These are phyloP conservation scores for Nycteola revayana DNA, from an alignment of 2,888 invertebrate genomes.

Conservation along the genomic window DNA sequence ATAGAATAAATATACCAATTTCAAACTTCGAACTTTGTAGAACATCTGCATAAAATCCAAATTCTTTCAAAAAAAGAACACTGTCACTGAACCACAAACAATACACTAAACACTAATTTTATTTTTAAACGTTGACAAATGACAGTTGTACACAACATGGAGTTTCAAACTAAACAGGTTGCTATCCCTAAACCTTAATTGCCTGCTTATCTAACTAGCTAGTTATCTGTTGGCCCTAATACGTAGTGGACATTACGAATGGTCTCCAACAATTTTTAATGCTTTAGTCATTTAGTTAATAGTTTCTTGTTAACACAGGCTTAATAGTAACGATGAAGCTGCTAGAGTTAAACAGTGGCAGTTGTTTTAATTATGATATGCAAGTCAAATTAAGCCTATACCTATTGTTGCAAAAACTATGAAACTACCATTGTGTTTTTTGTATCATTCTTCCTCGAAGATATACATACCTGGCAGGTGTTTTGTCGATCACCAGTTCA, in stretches of 20 bases:
- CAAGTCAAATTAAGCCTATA: too few relatives aligned
- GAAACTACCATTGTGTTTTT: too few relatives aligned
- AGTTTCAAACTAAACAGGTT: slow-evolving; percentile 21
- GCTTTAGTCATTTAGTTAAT: slow-evolving; percentile 20
- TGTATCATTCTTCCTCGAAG: too few relatives aligned
- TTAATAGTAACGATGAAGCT: too few relatives aligned
- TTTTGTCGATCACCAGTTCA: too few relatives aligned
- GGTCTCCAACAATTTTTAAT: slow-evolving; percentile 48
- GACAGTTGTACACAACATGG: slow-evolving; percentile 3
- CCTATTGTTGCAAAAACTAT: too few relatives aligned
- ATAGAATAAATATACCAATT: too few relatives aligned
- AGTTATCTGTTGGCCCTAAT: slow-evolving; percentile 65
- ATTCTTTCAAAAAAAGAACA: background rate
- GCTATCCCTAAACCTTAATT: slow-evolving; percentile 55
- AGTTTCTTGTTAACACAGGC: slow-evolving; percentile 12
- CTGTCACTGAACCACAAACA: slow-evolving; percentile 1
- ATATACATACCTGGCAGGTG: too few relatives aligned
- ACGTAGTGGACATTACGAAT: slow-evolving; percentile 37
- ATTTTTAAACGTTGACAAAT: background rate
- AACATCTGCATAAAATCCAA: background rate
- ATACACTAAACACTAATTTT: background rate
- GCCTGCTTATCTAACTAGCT: slow-evolving; percentile 67
- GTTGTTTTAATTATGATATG: too few relatives aligned
- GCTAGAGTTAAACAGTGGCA: too few relatives aligned
- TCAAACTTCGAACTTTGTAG: too few relatives aligned